Conservation (phyloP, 2,113 vertebrate genomes). For the Ctenomys sociabilis region DNA sequence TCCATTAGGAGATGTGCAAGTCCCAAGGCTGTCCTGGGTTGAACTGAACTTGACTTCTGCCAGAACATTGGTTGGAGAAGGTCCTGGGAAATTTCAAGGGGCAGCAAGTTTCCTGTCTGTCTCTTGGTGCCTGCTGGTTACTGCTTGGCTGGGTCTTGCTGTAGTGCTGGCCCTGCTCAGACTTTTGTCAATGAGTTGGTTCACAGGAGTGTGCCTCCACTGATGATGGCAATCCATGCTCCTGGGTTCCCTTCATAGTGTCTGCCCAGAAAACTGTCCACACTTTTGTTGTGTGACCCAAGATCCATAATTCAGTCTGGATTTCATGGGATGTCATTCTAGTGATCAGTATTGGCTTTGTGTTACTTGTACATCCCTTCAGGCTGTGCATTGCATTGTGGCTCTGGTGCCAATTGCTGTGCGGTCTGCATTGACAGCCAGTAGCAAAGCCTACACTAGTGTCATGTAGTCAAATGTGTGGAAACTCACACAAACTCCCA, state of each 20-base stretch:
- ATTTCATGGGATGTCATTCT: background rate
- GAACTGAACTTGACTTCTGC: background rate
- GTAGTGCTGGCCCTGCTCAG: background rate
- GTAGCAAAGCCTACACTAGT: background rate
- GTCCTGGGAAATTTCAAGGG: background rate
- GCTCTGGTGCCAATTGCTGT: background rate
- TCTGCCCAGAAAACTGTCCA: background rate
- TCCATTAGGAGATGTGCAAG: background rate
- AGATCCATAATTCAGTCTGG: background rate
- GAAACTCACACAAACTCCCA: rapidly evolving
- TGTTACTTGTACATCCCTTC: background rate
- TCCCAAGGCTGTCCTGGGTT: constrained; percentile 27
- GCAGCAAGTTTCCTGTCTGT: background rate
- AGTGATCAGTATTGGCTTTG: background rate
- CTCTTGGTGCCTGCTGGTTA: background rate
- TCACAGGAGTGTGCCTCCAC: background rate
- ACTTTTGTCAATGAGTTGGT: background rate
- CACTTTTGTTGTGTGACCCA: background rate
- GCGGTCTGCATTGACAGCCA: background rate
- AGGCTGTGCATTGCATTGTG: background rate
- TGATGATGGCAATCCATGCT: background rate
- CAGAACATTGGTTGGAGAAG: background rate
- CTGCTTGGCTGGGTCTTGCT: background rate
- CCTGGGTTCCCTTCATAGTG: background rate
- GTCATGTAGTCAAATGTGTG: background rate